Evolutionary conservation across 2,797 vertebrate species (phyloP).

Genomic region (Leptatherina wallacei): DNA sequence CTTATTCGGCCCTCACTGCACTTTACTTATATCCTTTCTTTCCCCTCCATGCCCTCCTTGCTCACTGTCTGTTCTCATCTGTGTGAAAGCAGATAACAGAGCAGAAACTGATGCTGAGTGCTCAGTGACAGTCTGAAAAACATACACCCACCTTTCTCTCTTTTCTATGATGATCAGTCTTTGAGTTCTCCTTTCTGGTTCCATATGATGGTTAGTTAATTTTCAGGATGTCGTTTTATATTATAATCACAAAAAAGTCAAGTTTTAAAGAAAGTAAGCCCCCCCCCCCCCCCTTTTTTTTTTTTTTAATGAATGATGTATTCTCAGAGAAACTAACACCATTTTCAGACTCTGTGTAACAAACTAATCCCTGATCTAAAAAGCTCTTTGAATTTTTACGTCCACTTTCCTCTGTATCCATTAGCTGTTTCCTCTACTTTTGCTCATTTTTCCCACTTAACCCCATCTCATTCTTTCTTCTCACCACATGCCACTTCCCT

Average conservation of each 20-base stretch:
- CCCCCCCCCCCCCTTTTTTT: background rate
- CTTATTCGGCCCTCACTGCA: slow-evolving; percentile 3
- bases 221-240: background rate
- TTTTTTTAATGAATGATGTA: slow-evolving; percentile 13
- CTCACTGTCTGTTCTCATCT: slow-evolving; percentile 22
- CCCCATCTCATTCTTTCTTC: background rate
- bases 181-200: slow-evolving; percentile 10
- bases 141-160: slow-evolving; percentile 13
- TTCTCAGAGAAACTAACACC: background rate
- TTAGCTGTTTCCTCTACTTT: slow-evolving; percentile 10
- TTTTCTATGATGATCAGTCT: background rate
- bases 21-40: slow-evolving; percentile 12
- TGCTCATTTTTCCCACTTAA: slow-evolving; percentile 26
- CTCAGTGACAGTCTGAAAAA: slow-evolving; percentile 63
- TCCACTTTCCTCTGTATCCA: slow-evolving; percentile 12
- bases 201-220: background rate
- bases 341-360: slow-evolving; percentile 15
- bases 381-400: background rate
- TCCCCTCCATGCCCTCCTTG: background rate
- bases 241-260: background rate
- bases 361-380: slow-evolving; percentile 5
- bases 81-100: slow-evolving; percentile 51
- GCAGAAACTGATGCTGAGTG: slow-evolving; percentile 60
- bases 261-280: slow-evolving; percentile 7
- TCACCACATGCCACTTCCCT: background rate